Percentiles rank a stretch among this genome's conserved stretches.
Conservation (phyloP, 2,797 vertebrate genomes). For the Pantherophis alleghaniensis region DNA sequence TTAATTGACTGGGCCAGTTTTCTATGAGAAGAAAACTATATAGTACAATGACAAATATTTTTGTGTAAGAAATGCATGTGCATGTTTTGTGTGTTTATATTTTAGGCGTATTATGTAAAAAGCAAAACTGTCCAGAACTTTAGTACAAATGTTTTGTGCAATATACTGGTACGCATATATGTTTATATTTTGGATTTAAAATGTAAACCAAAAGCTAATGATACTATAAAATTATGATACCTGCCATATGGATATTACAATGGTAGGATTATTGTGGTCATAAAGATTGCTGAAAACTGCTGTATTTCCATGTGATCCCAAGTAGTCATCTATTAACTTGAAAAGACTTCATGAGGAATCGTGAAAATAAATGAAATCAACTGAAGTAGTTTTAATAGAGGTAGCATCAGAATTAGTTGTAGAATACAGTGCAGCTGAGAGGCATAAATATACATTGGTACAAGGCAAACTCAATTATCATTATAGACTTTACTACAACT, state of each 20-base stretch:
- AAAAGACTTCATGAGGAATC: conserved; percentile 51
- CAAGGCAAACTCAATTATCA: conserved; percentile 45
- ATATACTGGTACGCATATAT: neutral
- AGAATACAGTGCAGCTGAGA: conserved; percentile 65
- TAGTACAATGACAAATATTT: neutral
- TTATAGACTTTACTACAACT: conserved; percentile 37
- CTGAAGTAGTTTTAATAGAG: conserved; percentile 72
- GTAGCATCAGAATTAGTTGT: conserved; percentile 72
- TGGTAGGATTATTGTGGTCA: conserved; percentile 32
- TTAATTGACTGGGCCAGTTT: neutral
- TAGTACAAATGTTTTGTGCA: neutral
- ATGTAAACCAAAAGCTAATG: neutral
- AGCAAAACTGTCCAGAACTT: neutral
- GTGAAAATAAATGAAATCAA: conserved; percentile 64
- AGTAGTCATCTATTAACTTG: conserved; percentile 55
- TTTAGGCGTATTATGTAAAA: neutral
- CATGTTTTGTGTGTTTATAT: neutral
- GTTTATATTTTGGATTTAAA: neutral
- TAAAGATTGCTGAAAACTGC: conserved; percentile 48
- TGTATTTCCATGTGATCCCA: conserved; percentile 49
- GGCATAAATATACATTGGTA: conserved; percentile 45
- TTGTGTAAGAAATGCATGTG: neutral
- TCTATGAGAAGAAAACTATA: neutral
- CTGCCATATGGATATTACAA: conserved; percentile 50
- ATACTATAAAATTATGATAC: conserved; percentile 21